A percentile compares a stretch with the other conserved stretches of the same genome.
These are phyloP conservation scores for Drosophila busckii DNA, from an alignment of 1,140 invertebrate genomes.

Conservation along the genomic window DNA sequence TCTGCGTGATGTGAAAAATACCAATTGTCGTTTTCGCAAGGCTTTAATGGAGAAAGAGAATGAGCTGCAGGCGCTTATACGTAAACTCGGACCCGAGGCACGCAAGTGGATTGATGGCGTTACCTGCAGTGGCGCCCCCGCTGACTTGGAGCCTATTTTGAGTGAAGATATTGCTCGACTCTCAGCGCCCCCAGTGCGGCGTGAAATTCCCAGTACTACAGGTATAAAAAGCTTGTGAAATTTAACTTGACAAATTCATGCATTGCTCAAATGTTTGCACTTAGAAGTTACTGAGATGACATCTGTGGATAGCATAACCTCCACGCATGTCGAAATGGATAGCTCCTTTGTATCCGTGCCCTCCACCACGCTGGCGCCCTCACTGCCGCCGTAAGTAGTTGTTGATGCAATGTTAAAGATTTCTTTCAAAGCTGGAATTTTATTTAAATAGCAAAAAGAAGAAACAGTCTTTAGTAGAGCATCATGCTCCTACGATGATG, in stretches of 20 bases:
- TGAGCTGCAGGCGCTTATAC: slow-evolving; percentile 83
- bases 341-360: slow-evolving; percentile 70
- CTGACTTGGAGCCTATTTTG: slow-evolving; percentile 70
- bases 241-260: slow-evolving; percentile 29
- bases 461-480: slow-evolving; percentile 58
- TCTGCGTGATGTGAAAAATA: slow-evolving; percentile 87
- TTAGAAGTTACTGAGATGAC: slow-evolving; percentile 78
- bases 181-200: slow-evolving; percentile 67
- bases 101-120: slow-evolving; percentile 77
- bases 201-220: slow-evolving; percentile 78
- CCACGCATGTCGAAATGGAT: slow-evolving; percentile 77
- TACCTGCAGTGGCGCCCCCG: slow-evolving; percentile 46
- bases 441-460: slow-evolving; percentile 54
- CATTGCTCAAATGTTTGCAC: slow-evolving; percentile 38
- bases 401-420: fast-evolving
- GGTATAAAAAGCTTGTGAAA: slow-evolving; percentile 25
- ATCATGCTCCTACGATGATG: slow-evolving; percentile 58
- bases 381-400: slow-evolving; percentile 63
- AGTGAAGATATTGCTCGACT: slow-evolving; percentile 57
- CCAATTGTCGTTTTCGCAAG: slow-evolving; percentile 88
- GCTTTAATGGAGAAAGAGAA: slow-evolving; percentile 89
- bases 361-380: slow-evolving; percentile 62
- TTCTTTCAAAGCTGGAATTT: too few species aligned
- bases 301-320: slow-evolving; percentile 77
- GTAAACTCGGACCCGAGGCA: slow-evolving; percentile 75